These are phyloP conservation scores for Drosophila sordidapex DNA, from an alignment of 2,888 invertebrate species.

Conservation along the genomic window DNA sequence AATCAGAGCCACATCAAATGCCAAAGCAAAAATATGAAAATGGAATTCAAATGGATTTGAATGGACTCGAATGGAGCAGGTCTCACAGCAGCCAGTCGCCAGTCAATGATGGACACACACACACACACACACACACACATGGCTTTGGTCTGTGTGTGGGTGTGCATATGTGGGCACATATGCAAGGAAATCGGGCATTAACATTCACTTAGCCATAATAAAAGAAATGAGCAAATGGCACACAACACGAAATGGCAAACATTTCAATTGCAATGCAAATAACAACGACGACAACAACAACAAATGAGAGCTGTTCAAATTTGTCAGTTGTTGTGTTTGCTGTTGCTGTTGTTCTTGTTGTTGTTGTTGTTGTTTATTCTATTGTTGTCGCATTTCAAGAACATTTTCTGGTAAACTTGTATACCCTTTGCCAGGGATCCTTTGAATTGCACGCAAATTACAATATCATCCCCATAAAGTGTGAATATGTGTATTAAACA, in stretches of 20 bases:
- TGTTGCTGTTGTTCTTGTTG: constrained; percentile 5
- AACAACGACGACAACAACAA: constrained; percentile 6
- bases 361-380: constrained; percentile 9
- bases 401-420: neutral
- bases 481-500: neutral
- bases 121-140: neutral
- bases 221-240: constrained; percentile 56
- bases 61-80: constrained; percentile 17
- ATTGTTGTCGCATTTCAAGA: constrained; percentile 15
- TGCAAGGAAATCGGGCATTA: constrained; percentile 58
- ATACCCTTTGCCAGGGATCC: constrained; percentile 8
- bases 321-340: constrained; percentile 27
- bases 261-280: constrained; percentile 52
- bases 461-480: neutral
- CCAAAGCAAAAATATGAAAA: constrained; percentile 61
- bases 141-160: neutral
- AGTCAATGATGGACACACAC: constrained; percentile 4
- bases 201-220: constrained; percentile 69
- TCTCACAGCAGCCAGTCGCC: neutral
- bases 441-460: neutral
- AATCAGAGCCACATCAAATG: constrained; percentile 63
- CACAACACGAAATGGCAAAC: constrained; percentile 53
- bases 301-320: constrained; percentile 18
- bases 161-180: constrained; percentile 23
- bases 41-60: constrained; percentile 41